Evolutionary conservation across 2,888 invertebrate species (phyloP), one percentile per base, ranked within the genome.

Genomic region (Leucania comma): DNA sequence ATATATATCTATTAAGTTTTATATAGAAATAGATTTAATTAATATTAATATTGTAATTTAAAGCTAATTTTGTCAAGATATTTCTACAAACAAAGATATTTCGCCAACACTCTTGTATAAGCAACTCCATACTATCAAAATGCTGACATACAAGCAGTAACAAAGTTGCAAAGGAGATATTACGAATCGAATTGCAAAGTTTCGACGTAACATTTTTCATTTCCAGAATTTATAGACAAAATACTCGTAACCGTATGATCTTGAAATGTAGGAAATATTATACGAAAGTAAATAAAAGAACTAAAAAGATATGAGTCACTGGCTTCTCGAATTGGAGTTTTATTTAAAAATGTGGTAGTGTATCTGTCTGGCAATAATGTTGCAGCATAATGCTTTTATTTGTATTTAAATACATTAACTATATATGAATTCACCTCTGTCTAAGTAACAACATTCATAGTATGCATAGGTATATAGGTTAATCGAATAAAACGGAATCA

Each of bases 101-200:
- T 24, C 12, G 38, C 12, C 3, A 29, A 50, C 32, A 61, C 29
- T 62, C 46, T 57, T 32, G 12, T 29, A 59, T 38, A 29, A 32
- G n/a, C 3, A 26, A 68, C n/a, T 20, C 8, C 32, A 50, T 38
- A n/a, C 38, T 38, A 71, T 65, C 22, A 9, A 50, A 60, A 38
- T n/a, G 22, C 78, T 58, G 65, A 59, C 62, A 58, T 24, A 20
- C 48, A 29, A 26, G n/a, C 9, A 26, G 46, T 32, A 35, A 54
- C 50, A 32, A 60, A 79, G 38, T 73, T 67, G 51, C 26, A 50
- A 66, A 66, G 59, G 29, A 80, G 32, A 80, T 68, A 64, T 80
- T 57, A 68, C 42, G 29, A 53, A 68, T 68, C 32, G 26, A 63
- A 80, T 54, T 56, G 32, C 35, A 73, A 78, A 79, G 51, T 79